Base-by-base conservation (phyloP, 2,113 vertebrate species). In the Amblyopsis rosae region DNA sequence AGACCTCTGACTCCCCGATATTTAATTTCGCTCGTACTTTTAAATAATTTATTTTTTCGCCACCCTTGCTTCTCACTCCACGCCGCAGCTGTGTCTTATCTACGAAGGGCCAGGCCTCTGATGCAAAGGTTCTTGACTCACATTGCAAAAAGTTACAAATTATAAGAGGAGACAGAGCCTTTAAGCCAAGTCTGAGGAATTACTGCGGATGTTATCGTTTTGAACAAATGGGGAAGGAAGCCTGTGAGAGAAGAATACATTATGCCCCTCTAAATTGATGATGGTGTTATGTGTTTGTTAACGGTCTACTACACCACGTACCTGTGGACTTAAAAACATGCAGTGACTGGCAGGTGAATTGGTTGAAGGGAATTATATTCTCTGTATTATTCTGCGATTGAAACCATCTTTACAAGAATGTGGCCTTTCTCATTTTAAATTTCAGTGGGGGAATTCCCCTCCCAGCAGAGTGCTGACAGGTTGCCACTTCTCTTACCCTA, bases 71-170 rank as follows among this genome's bases (percentile, higher is more conserved):
- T 67, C 48, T 73, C 58, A 48, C 15, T 49, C 71, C 69, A 70
- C 19, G 76, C 49, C 59, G 65, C 87, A 85, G 83, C 72, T 83
- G 75, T 74, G 76, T 73, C 69, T 83, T 87, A 87, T 87, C 84
- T 85, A 49, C 56, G 12, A 67, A 63, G 54, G 67, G 76, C 61
- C 70, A 64, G 73, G 74, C 65, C 55, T 82, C 66, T 70, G 60
- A 74, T 79, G 69, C 53, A n/a, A 81, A 77, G 26, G 54, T 72
- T 76, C 66, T 65, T 56, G 54, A 67, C 71, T 74, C 59, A 62
- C 74, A 71, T 75, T 71, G 62, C 65, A 55, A 80, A 41, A 69
- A 77, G 68, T 84, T 81, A 86, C 76, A 83, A 85, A 84, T 89
- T 53, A 77, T 70, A 13, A 19, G 54, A 62, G 67, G 62, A 87